phyloP scores from a whole-genome alignment of 2,888 invertebrate genomes.

The Atrina japonica region DNA sequence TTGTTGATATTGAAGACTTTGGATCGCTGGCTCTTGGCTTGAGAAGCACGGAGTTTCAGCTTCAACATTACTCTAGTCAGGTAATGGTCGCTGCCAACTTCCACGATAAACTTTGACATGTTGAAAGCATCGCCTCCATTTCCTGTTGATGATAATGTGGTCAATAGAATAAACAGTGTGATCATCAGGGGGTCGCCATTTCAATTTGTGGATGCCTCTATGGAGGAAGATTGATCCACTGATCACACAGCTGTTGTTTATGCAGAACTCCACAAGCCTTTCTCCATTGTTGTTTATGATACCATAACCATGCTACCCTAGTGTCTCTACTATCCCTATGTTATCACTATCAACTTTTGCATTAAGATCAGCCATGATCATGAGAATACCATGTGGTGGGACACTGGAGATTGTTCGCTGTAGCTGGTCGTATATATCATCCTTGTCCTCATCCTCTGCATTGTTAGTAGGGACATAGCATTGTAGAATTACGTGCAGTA shows the following conservation, averaged over 20 bases:
- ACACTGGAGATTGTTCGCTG: background rate
- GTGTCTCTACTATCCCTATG: background rate
- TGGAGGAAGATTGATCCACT: no score
- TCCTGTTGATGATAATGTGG: constrained; percentile 5
- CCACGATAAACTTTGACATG: background rate
- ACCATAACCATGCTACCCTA: background rate
- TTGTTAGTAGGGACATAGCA: constrained; percentile 6
- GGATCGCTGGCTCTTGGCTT: no score
- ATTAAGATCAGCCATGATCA: constrained; percentile 15
- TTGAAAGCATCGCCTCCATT: background rate
- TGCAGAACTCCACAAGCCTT: constrained; percentile 4
- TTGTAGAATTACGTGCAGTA: constrained; percentile 1
- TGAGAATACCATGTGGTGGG: background rate
- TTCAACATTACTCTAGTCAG: no score
- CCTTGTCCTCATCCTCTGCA: background rate
- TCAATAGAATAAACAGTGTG: background rate
- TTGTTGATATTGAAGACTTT: no score
- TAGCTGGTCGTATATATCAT: constrained; percentile 23
- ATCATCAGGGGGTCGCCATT: constrained; percentile 8
- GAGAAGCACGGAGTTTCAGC: no score
- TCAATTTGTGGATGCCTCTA: background rate
- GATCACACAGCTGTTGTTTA: background rate
- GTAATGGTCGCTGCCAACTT: background rate
- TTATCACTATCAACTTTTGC: constrained; percentile 21
- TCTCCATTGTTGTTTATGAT: constrained; percentile 13